Conservation (phyloP, 1,140 invertebrate genomes). For the Anastrepha obliqua region DNA sequence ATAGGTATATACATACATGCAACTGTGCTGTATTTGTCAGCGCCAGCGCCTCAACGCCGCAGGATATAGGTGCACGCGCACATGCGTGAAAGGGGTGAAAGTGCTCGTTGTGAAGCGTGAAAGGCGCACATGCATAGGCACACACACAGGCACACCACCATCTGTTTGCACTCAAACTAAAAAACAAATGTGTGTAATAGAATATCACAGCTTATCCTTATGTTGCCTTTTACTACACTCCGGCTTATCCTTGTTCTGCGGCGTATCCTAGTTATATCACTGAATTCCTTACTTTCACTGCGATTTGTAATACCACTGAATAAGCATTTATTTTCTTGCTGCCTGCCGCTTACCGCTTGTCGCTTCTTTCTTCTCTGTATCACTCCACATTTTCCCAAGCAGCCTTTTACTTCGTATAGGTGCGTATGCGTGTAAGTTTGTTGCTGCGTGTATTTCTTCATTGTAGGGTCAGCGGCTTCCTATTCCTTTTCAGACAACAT, state of each 20-base stretch:
- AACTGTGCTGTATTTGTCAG: neutral
- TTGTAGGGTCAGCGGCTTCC: neutral
- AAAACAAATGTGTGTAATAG: neutral
- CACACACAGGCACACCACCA: neutral
- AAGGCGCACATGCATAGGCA: neutral
- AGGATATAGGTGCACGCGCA: constrained; percentile 41
- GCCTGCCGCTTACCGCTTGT: neutral
- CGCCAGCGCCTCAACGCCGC: neutral
- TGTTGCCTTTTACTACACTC: neutral
- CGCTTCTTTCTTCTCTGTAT: neutral
- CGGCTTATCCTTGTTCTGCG: neutral
- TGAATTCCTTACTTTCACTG: constrained; percentile 34
- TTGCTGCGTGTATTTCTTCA: neutral
- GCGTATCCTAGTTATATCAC: neutral
- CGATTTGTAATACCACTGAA: neutral
- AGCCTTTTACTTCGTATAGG: neutral
- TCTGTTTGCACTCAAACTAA: neutral
- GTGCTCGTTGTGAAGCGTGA: neutral
- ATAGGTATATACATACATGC: neutral
- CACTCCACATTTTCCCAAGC: neutral
- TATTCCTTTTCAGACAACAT: neutral
- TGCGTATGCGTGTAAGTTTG: neutral
- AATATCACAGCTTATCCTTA: neutral
- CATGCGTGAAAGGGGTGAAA: constrained; percentile 41
- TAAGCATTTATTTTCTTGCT: neutral